Percentiles rank a stretch among this genome's conserved stretches.
These are phyloP conservation scores for Florisuga fusca DNA, from an alignment of 2,797 vertebrate species.

Conservation along the genomic window DNA sequence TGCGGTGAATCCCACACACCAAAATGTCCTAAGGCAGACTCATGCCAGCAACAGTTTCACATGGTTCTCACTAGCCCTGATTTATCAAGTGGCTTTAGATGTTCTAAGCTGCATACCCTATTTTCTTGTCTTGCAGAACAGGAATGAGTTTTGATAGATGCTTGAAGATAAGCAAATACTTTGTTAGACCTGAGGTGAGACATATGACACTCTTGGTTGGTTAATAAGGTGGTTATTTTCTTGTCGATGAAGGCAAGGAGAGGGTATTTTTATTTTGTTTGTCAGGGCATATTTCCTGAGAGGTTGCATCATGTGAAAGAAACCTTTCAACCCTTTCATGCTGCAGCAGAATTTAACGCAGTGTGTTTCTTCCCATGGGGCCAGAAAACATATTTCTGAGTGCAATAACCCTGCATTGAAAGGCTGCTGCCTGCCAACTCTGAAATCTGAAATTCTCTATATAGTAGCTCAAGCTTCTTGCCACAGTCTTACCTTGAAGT, in stretches of 20 bases:
- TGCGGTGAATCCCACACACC: neutral
- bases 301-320: constrained; percentile 32
- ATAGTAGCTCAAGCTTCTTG: neutral
- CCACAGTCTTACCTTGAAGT: neutral
- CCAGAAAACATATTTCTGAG: constrained; percentile 47
- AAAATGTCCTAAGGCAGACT: neutral
- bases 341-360: constrained; percentile 36
- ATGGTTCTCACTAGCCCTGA: neutral
- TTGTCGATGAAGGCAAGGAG: constrained; percentile 4
- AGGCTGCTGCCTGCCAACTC: neutral
- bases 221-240: constrained; percentile 43
- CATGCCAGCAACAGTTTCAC: neutral
- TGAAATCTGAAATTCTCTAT: constrained; percentile 3
- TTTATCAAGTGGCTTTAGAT: neutral
- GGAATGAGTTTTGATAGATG: neutral
- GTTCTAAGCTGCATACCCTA: neutral
- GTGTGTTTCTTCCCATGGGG: constrained; percentile 9
- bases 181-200: neutral
- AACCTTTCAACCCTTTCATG: constrained; percentile 26
- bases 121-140: constrained; percentile 6
- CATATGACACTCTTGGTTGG: neutral
- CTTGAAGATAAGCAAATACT: constrained; percentile 11
- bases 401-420: constrained; percentile 8
- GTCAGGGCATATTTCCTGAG: constrained; percentile 31
- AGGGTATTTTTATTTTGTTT: constrained; percentile 43